Evolutionary conservation across 2,797 vertebrate genomes (phyloP).

Genomic region (Manis pentadactyla): DNA sequence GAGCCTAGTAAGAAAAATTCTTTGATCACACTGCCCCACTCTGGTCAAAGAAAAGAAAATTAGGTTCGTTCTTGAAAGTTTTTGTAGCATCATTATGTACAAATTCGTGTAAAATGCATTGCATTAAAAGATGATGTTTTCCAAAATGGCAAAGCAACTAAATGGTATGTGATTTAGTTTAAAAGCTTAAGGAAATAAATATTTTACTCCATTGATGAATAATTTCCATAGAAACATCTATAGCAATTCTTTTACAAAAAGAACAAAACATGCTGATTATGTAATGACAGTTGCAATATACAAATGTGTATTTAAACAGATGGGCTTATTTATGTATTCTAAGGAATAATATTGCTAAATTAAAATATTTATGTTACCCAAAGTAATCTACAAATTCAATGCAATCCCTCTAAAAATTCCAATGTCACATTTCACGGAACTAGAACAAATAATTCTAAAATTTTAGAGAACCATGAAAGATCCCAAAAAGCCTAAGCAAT

Average conservation of each 20-base stretch:
- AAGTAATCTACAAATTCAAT: not conserved
- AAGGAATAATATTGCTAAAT: not conserved
- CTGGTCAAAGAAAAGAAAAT: slow-evolving; percentile 81
- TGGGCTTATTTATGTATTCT: not conserved
- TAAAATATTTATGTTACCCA: no score
- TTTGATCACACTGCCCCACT: slow-evolving; percentile 86
- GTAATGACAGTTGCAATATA: not conserved
- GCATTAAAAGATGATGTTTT: slow-evolving; percentile 2
- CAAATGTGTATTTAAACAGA: not conserved
- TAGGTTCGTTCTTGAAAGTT: not conserved
- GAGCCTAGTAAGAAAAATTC: slow-evolving; percentile 62
- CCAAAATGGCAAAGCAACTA: not conserved
- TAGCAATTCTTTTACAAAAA: not conserved
- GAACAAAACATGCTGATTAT: not conserved
- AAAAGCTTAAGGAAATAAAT: slow-evolving; percentile 9
- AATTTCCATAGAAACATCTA: not conserved
- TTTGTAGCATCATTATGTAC: not conserved
- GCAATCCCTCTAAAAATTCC: not conserved
- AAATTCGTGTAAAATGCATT: not conserved
- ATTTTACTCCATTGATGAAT: not conserved
- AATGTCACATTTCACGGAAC: not conserved
- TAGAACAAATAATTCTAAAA: not conserved
- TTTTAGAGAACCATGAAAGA: not conserved
- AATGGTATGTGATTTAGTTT: not conserved
- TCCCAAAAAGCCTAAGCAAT: not conserved